Evolutionary conservation across 2,113 vertebrate genomes (phyloP).

Genomic region (Heteronetta atricapilla): DNA sequence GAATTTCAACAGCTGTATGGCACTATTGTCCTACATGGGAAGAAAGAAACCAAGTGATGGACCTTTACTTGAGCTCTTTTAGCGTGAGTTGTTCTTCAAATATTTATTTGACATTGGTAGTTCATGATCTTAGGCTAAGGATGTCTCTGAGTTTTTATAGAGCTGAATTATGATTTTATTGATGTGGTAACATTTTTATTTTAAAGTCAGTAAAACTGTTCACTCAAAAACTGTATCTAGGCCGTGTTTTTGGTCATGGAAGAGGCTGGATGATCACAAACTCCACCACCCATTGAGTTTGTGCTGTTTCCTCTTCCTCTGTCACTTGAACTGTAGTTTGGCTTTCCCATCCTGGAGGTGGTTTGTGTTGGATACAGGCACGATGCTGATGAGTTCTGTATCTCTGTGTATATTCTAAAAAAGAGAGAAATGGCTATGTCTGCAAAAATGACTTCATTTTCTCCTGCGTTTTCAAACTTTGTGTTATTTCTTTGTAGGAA

Average conservation of each 20-base stretch:
- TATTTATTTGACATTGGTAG: neutral
- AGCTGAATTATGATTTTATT: neutral
- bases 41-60: neutral
- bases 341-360: neutral
- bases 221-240: neutral
- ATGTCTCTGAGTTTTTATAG: neutral
- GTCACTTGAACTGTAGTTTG: neutral
- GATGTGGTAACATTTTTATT: neutral
- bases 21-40: neutral
- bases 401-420: neutral
- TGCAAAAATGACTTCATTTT: neutral
- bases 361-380: neutral
- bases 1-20: neutral
- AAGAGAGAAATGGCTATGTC: neutral
- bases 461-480: neutral
- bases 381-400: neutral
- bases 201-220: neutral
- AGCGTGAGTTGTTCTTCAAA: neutral
- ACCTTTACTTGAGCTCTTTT: neutral
- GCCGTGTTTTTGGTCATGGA: neutral
- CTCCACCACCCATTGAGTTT: fast-evolving
- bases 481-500: neutral
- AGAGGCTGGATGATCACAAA: neutral
- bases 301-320: neutral
- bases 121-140: neutral